phyloP scores from a whole-genome alignment of 2,888 invertebrate genomes.

The Drosophila meridionalis region DNA sequence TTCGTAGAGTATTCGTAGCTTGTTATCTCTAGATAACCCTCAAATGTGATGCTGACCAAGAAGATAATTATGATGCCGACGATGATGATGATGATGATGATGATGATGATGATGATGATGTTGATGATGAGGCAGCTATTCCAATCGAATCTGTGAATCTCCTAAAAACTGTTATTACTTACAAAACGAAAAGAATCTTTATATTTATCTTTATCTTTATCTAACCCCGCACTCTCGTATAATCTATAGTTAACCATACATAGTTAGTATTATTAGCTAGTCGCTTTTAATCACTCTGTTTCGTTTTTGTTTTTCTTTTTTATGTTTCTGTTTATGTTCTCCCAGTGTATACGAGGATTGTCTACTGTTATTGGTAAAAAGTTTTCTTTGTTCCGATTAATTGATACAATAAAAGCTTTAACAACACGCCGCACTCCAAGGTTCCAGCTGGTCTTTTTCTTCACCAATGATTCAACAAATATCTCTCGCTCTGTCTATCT shows the following conservation, averaged over 20 bases:
- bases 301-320: not conserved
- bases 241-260: not conserved
- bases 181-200: not conserved
- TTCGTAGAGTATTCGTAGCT: constrained; percentile 33
- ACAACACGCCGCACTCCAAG: constrained; percentile 51
- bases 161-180: constrained; percentile 19
- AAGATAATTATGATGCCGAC: constrained; percentile 2
- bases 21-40: constrained; percentile 30
- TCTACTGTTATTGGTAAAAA: constrained; percentile 4
- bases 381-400: constrained; percentile 36
- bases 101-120: constrained; percentile 6
- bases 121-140: constrained; percentile 18
- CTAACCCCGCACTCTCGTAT: constrained; percentile 9
- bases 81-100: constrained; percentile 5
- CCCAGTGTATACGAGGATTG: constrained; percentile 1
- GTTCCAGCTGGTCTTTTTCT: constrained; percentile 23
- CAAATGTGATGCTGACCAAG: constrained; percentile 43
- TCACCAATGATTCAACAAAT: constrained; percentile 1
- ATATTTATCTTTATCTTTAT: not conserved
- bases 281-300: constrained; percentile 8
- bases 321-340: not conserved
- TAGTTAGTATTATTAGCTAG: constrained; percentile 26
- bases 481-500: constrained; percentile 1
- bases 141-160: constrained; percentile 46
- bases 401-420: constrained; percentile 53